phyloP scores from a whole-genome alignment of 1,140 invertebrate species.

The Drosophila dunni region DNA sequence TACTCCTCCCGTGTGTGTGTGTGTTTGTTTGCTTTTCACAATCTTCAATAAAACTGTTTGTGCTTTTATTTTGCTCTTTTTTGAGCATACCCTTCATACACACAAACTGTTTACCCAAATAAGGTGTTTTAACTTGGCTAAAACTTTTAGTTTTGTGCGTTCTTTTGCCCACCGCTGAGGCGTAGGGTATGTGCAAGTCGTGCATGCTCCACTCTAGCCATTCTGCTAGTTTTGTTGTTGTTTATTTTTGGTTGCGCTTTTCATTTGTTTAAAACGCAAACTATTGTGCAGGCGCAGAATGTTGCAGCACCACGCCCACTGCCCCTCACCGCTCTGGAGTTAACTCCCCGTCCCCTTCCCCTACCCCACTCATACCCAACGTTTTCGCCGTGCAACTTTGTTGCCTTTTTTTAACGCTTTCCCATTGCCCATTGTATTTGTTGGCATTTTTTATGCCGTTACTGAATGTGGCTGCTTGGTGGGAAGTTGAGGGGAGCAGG shows the following conservation, averaged over 20 bases:
- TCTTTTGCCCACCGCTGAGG: too few relatives aligned
- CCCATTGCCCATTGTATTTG: conserved; percentile 78
- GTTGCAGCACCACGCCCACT: neutral
- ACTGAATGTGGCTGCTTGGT: conserved; percentile 24
- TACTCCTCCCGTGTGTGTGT: conserved; percentile 29
- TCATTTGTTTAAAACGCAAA: conserved; percentile 81
- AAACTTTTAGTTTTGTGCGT: too few relatives aligned
- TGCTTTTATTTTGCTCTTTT: conserved; percentile 47
- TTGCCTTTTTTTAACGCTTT: conserved; percentile 79
- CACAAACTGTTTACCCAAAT: neutral
- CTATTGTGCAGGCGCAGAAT: conserved; percentile 57
- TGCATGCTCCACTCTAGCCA: neutral
- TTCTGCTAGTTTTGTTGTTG: conserved; percentile 3
- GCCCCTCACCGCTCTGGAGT: conserved; percentile 4
- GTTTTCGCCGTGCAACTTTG: conserved; percentile 61
- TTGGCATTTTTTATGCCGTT: conserved; percentile 67
- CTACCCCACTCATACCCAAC: neutral
- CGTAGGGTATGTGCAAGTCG: neutral
- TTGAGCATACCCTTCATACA: conserved; percentile 2
- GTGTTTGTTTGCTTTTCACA: conserved; percentile 61
- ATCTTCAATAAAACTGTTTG: conserved; percentile 81
- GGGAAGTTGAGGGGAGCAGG: neutral
- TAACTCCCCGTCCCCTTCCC: neutral
- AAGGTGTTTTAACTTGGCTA: too few relatives aligned
- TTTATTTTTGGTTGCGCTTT: conserved; percentile 70